phyloP scores from a whole-genome alignment of 2,888 invertebrate genomes.

The Physocephala rufipes region DNA sequence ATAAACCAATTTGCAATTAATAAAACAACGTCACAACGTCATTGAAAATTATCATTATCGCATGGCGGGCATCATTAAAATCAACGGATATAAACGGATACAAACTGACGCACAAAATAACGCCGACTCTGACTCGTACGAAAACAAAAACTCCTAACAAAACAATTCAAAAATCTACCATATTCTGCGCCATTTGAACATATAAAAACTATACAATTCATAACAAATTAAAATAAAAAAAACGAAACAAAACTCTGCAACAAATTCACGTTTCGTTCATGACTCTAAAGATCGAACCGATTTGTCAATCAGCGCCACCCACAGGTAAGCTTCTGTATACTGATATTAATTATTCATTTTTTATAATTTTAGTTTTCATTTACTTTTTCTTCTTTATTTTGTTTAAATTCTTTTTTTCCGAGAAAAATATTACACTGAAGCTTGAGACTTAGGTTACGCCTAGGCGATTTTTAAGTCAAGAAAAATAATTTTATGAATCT shows the following conservation, averaged over 20 bases:
- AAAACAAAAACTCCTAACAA: not conserved
- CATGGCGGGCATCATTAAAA: not conserved
- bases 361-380: conserved; percentile 34
- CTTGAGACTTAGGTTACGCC: too few species aligned
- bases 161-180: too few species aligned
- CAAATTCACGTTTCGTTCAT: not conserved
- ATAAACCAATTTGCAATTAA: not conserved
- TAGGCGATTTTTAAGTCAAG: too few species aligned
- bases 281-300: conserved; percentile 65
- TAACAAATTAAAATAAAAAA: conserved; percentile 61
- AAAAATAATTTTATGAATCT: too few species aligned
- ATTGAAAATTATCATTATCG: not conserved
- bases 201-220: not conserved
- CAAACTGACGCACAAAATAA: not conserved
- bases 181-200: not conserved
- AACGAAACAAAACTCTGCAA: conserved; percentile 47
- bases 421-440: too few species aligned
- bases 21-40: conserved; percentile 5
- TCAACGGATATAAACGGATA: conserved; percentile 2
- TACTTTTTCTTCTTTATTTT: not conserved
- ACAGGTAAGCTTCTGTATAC: conserved; percentile 62
- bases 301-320: conserved; percentile 64
- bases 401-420: too few species aligned
- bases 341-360: conserved; percentile 35
- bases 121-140: not conserved